Conservation (phyloP, 2,888 invertebrate species). For the Sesia apiformis region DNA sequence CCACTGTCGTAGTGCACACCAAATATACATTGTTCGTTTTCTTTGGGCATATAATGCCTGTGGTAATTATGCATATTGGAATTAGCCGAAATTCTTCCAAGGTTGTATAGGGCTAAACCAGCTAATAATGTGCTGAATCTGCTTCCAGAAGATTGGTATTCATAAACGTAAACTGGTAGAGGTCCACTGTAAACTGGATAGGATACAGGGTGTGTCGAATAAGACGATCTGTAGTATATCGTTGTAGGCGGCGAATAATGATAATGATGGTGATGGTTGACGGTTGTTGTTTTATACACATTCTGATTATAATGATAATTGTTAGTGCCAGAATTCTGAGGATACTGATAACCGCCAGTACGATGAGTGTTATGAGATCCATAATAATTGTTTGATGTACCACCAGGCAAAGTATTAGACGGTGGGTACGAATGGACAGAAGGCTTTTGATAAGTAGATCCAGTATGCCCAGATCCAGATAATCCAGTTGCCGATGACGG, state of each 20-base stretch:
- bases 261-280: background rate
- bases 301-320: background rate
- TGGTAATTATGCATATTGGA: background rate
- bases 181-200: constrained; percentile 9
- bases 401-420: too few relatives aligned
- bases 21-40: constrained; percentile 14
- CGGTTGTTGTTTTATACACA: background rate
- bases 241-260: background rate
- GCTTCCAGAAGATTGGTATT: constrained; percentile 13
- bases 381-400: background rate
- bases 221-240: background rate
- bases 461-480: background rate
- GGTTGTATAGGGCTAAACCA: constrained; percentile 16
- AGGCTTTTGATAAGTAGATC: too few relatives aligned
- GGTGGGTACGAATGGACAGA: too few relatives aligned
- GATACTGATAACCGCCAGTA: background rate
- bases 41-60: constrained; percentile 6
- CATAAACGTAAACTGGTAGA: constrained; percentile 14
- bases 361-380: background rate
- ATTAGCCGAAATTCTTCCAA: constrained; percentile 6
- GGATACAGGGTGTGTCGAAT: background rate
- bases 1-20: constrained; percentile 10
- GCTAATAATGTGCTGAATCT: constrained; percentile 14
- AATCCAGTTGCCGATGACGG: background rate
- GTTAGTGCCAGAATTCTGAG: background rate